phyloP scores from a whole-genome alignment of 2,888 invertebrate species.

The Sipha maydis region DNA sequence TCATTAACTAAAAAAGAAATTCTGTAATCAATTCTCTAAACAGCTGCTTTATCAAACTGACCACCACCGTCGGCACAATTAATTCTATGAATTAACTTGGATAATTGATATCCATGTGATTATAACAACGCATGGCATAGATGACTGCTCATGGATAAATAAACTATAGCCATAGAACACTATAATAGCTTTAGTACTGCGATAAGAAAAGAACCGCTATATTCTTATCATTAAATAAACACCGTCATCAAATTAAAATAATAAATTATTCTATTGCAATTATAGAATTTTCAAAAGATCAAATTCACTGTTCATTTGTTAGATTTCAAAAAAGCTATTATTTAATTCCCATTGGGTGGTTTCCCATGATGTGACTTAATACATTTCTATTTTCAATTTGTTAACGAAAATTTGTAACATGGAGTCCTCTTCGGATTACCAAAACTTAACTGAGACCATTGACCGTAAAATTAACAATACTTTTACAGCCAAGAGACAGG shows the following conservation, averaged over 20 bases:
- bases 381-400: not conserved
- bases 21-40: conserved; percentile 19
- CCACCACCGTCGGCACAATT: not conserved
- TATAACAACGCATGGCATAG: not conserved
- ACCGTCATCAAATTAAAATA: conserved; percentile 30
- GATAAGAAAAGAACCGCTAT: conserved; percentile 32
- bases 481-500: conserved; percentile 32
- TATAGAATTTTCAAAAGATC: not conserved
- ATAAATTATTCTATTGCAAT: not conserved
- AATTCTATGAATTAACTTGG: not conserved
- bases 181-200: no score
- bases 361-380: not conserved
- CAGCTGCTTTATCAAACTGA: conserved; percentile 36
- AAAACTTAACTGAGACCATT: conserved; percentile 2
- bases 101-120: not conserved
- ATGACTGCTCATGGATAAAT: conserved; percentile 3
- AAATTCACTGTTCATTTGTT: not conserved
- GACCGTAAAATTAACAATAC: conserved; percentile 42
- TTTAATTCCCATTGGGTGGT: not conserved
- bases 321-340: not conserved
- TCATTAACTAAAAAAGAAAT: conserved; percentile 17
- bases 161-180: not conserved
- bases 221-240: conserved; percentile 8
- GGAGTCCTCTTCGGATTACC: conserved; percentile 36
- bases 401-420: not conserved